Base-by-base conservation (phyloP, 2,113 vertebrate genomes). In the Podarcis cretensis region DNA sequence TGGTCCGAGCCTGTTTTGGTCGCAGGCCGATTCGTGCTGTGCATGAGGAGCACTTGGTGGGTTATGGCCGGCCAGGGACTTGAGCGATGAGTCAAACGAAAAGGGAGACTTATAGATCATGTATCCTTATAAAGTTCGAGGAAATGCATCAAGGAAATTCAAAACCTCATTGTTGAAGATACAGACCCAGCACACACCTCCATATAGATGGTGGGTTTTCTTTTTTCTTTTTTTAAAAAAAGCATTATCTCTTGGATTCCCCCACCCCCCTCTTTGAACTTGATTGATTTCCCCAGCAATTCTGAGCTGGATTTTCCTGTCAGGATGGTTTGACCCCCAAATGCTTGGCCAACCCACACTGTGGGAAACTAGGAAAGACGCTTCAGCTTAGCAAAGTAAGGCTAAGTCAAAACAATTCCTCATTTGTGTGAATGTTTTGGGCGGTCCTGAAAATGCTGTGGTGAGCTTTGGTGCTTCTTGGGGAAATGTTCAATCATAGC, bases 41-140 rank as follows among this genome's bases (percentile, higher is more conserved):
- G 88, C 82, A 90, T 40, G 82, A 91, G 94, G 95, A 94, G 91
- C 90, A 90, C 90, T 92, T 89, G 93, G 92, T 92, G 75, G 81
- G 90, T 93, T 85, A 0, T 40, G 40, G 63, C 7, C 86, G 79
- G 90, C 93, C 91, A 87, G 93, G 93, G 94, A 83, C 54, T 25
- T 18, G 3, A 82, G 87, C 2, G 54, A 66, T 83, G 87, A 83
- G 80, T 83, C 73, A 48, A 75, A 63, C 66, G 18, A 40, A 80
- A 68, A 66, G 40, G 37, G 80, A 88, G 71, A 83, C 80, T 83
- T 83, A 35, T 7, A 57, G 80, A 83, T 88, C 71, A 43, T 66
- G 81, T 88, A 76, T 88, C 80, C 59, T 48, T 30, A 83, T 88
- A 76, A 83, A 88, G 37, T 32, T 76, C 16, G 43, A 83, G 69